Conservation (phyloP, 2,797 vertebrate genomes). For the Smutsia temminckii region DNA sequence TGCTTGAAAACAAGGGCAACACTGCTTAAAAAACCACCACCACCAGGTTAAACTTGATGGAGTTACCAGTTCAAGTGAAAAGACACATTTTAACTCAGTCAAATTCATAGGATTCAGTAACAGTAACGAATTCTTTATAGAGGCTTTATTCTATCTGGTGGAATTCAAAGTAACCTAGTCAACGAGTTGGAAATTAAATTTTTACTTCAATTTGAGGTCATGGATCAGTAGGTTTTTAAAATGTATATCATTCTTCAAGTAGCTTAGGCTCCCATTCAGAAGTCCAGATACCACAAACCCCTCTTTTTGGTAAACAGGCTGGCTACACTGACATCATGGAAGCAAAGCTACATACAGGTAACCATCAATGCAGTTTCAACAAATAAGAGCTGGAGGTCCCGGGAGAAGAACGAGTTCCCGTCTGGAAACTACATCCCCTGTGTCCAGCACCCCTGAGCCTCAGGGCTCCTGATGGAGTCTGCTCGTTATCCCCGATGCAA, state of each 20-base stretch:
- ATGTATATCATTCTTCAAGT: not conserved
- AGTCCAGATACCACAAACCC: not conserved
- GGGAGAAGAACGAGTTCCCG: not conserved
- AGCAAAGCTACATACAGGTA: not conserved
- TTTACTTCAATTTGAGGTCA: not conserved
- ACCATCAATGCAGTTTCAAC: not conserved
- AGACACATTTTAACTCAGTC: not conserved
- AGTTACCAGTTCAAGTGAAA: not conserved
- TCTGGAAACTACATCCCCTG: not conserved
- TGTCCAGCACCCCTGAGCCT: not conserved
- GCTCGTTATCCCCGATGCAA: accelerated
- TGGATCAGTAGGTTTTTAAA: not conserved
- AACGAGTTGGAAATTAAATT: not conserved
- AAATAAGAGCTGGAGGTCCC: not conserved
- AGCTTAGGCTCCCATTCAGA: not conserved
- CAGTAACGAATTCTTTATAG: not conserved
- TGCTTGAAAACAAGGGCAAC: not conserved
- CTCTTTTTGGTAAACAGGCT: not conserved
- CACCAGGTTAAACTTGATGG: not conserved
- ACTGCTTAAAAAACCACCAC: not conserved
- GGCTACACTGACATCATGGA: not conserved
- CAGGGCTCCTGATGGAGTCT: not conserved
- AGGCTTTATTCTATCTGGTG: not conserved
- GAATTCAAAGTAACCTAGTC: not conserved
- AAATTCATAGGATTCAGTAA: not conserved